Percentiles rank a stretch among this genome's conserved stretches.
These are phyloP conservation scores for Bufo bufo DNA, from an alignment of 2,113 vertebrate genomes.

Conservation along the genomic window DNA sequence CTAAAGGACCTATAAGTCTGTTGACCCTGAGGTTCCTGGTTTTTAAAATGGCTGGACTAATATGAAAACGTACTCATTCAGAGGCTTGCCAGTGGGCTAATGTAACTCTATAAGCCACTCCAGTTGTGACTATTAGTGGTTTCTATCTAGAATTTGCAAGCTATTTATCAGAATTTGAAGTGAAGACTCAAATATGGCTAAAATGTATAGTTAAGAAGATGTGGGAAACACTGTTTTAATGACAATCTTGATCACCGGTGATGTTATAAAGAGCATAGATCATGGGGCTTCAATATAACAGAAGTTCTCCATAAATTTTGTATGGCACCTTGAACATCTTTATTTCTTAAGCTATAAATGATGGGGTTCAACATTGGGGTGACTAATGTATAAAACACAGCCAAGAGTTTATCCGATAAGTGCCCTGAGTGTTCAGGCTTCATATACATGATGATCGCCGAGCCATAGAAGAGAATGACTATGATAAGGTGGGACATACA, in stretches of 20 bases:
- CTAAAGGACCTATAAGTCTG: too few relatives aligned
- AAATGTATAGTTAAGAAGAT: too few relatives aligned
- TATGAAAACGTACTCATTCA: too few relatives aligned
- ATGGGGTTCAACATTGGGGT: conserved; percentile 35
- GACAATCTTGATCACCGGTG: neutral
- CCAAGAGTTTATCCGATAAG: neutral
- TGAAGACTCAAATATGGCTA: too few relatives aligned
- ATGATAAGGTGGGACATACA: conserved; percentile 57
- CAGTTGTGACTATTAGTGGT: too few relatives aligned
- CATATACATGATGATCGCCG: conserved; percentile 50
- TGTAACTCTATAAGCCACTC: too few relatives aligned
- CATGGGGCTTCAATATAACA: neutral
- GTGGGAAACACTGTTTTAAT: too few relatives aligned
- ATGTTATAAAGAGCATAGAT: neutral
- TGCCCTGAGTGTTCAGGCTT: neutral
- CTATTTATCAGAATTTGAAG: too few relatives aligned
- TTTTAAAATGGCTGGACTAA: too few relatives aligned
- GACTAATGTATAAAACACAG: conserved; percentile 3
- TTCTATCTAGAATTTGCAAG: too few relatives aligned
- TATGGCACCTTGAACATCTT: conserved; percentile 8
- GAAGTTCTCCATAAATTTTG: neutral
- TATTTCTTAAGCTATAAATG: conserved; percentile 38
- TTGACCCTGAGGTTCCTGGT: too few relatives aligned
- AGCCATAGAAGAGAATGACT: conserved; percentile 59
- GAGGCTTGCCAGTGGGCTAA: too few relatives aligned